Evolutionary conservation across 1,140 invertebrate species (phyloP), one percentile per base, ranked within the genome.

Genomic region (Musca vetustissima): DNA sequence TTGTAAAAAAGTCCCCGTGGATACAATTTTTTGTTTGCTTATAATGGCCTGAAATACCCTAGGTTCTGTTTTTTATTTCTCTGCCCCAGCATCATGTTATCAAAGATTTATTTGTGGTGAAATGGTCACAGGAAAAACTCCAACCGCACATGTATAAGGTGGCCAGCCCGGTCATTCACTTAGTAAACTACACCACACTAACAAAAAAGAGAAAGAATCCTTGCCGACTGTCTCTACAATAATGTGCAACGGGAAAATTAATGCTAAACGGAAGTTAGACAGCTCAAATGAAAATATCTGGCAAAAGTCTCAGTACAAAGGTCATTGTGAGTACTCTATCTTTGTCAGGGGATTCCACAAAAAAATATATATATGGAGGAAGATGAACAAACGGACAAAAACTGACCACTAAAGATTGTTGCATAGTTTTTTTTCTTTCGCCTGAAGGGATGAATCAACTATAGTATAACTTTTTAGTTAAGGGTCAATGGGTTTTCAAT

Each of bases 201-300:
- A 28, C 32, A 59, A 59, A 43, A 43, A 7, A n/a, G n/a, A n/a
- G n/a, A n/a, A n/a, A n/a, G n/a, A n/a, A n/a, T n/a, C n/a, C 2
- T 13, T 1, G 36, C 36, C 36, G 36, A 9, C 36, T 43, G 13
- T 9, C 36, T 13, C 11, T 14, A 32, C 14, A 52, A 19, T 4
- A 19, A 21, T 21, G 7, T 21, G 17, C 21, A 22, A 59, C 15
- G 28, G 55, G 19, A 32, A 59, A 59, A 59, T 59, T 59, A 59
- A 59, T 59, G 55, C 55, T 59, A 59, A 59, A 59, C 55, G 24
- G 55, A 59, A 59, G 24, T 59, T 17, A 15, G n/a, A 59, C 28
- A 21, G 21, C 14, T 9, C 1, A 25, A 55, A 55, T 24, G 22
- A 24, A 55, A 25, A 55, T 55, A 24, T 57, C 6, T 52, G 6